Percentiles rank a stretch among this genome's conserved stretches.
Evolutionary conservation across 2,113 vertebrate species (phyloP).

Genomic region (Tiliqua scincoides): DNA sequence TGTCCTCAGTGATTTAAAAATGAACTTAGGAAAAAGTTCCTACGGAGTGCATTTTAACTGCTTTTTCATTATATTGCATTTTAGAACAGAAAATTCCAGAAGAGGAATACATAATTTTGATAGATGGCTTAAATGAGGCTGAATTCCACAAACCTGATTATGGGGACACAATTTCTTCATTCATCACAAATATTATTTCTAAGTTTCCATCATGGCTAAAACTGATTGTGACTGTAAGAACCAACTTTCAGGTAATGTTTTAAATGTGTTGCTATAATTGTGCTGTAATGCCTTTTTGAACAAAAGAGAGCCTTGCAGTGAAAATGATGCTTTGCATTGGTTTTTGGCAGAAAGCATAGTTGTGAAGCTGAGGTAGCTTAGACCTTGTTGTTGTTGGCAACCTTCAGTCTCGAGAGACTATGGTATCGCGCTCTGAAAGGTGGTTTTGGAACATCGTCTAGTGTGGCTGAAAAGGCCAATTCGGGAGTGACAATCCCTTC

Average conservation of each 20-base stretch:
- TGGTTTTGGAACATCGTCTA: too few species aligned
- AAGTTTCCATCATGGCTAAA: constrained; percentile 96
- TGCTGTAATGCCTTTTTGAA: background rate
- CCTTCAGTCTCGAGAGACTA: too few species aligned
- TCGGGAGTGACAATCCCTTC: too few species aligned
- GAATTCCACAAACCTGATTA: constrained; percentile 99
- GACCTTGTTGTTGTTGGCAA: too few species aligned
- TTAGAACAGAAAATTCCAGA: constrained; percentile 93
- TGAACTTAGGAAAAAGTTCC: background rate
- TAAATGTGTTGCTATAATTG: background rate
- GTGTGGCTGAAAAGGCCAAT: too few species aligned
- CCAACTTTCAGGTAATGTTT: constrained; percentile 89
- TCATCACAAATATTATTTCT: constrained; percentile 89
- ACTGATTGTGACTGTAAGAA: constrained; percentile 91
- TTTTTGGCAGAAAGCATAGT: background rate
- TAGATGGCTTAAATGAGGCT: constrained; percentile 96
- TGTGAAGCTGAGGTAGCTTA: background rate
- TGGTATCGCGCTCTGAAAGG: too few species aligned
- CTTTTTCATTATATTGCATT: constrained; percentile 56
- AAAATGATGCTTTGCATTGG: background rate
- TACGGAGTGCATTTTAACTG: constrained; percentile 32
- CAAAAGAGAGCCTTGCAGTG: background rate
- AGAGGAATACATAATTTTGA: constrained; percentile 93
- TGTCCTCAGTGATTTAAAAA: background rate
- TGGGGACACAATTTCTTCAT: constrained; percentile 95